Conservation (phyloP, 2,113 vertebrate genomes). For the Elephantulus edwardii region DNA sequence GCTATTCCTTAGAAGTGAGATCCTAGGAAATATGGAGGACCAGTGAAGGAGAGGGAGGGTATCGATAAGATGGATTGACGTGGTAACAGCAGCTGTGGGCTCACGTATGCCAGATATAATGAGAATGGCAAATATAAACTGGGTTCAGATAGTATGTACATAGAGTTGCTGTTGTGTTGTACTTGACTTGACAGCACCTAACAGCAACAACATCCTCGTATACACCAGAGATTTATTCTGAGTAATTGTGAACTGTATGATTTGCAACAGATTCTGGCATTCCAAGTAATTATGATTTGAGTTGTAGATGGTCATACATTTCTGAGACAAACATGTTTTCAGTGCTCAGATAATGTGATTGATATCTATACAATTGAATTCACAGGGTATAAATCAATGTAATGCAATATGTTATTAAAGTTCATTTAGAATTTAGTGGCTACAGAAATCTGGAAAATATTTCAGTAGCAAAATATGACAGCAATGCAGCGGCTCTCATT, state of each 20-base stretch:
- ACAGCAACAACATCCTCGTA: no score
- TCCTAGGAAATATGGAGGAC: no score
- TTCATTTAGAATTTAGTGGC: slow-evolving; percentile 55
- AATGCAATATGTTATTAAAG: slow-evolving; percentile 48
- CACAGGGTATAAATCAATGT: slow-evolving; percentile 47
- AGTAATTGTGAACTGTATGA: background rate
- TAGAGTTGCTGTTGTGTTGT: no score
- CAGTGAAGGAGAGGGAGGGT: no score
- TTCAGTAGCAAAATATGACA: slow-evolving; percentile 38
- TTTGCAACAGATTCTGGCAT: slow-evolving; percentile 17
- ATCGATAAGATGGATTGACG: no score
- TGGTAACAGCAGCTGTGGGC: no score
- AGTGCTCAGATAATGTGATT: slow-evolving; percentile 38
- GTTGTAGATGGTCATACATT: slow-evolving; percentile 27
- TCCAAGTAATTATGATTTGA: slow-evolving; percentile 33
- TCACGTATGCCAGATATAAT: no score
- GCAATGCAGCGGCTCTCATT: slow-evolving; percentile 9
- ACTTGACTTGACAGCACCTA: no score
- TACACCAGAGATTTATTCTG: slow-evolving; percentile 4
- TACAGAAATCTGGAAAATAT: slow-evolving; percentile 23
- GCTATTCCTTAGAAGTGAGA: no score
- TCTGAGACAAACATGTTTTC: slow-evolving; percentile 38
- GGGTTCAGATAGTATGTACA: no score
- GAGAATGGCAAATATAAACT: no score
- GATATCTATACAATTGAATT: slow-evolving; percentile 55